Conservation (phyloP, 2,113 vertebrate genomes). For the Lota lota region DNA sequence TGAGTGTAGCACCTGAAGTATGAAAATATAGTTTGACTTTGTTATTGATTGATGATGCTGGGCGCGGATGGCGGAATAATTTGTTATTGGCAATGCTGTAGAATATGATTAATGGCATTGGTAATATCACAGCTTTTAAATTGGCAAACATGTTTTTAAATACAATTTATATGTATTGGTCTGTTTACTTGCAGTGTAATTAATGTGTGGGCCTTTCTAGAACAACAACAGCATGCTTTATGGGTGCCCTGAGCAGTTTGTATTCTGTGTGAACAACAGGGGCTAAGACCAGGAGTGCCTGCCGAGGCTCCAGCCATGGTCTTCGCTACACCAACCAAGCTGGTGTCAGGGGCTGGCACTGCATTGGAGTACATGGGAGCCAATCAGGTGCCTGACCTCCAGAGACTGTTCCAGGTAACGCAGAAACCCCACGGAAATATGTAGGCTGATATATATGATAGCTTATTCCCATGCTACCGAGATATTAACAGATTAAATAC, state of each 20-base stretch:
- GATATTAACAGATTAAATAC: no score
- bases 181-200: neutral
- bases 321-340: slow-evolving; percentile 82
- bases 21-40: slow-evolving; percentile 8
- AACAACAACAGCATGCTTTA: neutral
- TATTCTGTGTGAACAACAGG: slow-evolving; percentile 74
- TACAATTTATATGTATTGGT: neutral
- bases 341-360: slow-evolving; percentile 63
- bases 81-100: neutral
- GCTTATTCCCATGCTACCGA: no score
- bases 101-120: neutral
- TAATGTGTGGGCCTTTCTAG: slow-evolving; percentile 1
- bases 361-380: slow-evolving; percentile 65
- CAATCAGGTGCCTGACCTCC: slow-evolving; percentile 86
- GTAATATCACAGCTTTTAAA: neutral
- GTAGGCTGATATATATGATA: no score
- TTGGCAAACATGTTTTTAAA: neutral
- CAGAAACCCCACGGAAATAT: neutral
- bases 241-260: neutral
- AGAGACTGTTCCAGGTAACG: slow-evolving; percentile 88
- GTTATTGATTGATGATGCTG: slow-evolving; percentile 2
- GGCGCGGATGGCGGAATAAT: neutral
- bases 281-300: slow-evolving; percentile 76
- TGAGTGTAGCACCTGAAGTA: neutral
- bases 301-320: slow-evolving; percentile 77